phyloP scores from a whole-genome alignment of 1,140 invertebrate species.

The Coptotermes formosanus region DNA sequence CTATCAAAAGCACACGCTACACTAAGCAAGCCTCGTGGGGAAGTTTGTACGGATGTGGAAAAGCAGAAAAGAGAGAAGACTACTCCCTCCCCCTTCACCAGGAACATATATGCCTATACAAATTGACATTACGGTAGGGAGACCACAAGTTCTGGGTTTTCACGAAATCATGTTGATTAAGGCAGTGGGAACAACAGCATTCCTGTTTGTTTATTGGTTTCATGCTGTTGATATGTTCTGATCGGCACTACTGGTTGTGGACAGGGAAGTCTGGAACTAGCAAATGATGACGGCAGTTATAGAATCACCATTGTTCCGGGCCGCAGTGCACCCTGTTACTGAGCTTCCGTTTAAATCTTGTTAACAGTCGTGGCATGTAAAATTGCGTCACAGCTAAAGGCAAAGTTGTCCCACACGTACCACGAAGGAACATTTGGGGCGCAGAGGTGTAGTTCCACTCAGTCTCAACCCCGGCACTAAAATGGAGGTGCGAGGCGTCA shows the following conservation, averaged over 20 bases:
- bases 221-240: background rate
- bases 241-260: background rate
- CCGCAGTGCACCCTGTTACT: too few relatives aligned
- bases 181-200: background rate
- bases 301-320: too few relatives aligned
- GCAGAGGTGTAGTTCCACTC: too few relatives aligned
- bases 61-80: background rate
- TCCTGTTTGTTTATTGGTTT: background rate
- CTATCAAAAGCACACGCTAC: constrained; percentile 11
- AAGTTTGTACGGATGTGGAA: background rate
- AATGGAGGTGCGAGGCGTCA: too few relatives aligned
- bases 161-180: background rate
- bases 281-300: too few relatives aligned
- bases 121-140: background rate
- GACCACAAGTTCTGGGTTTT: background rate
- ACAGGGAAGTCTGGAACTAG: background rate
- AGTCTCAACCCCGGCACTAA: too few relatives aligned
- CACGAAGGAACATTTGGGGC: too few relatives aligned
- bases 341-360: too few relatives aligned
- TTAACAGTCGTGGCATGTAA: too few relatives aligned
- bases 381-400: too few relatives aligned
- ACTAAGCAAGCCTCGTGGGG: background rate
- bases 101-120: background rate
- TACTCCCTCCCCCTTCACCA: background rate
- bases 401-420: too few relatives aligned